These are phyloP conservation scores for Leptopilina boulardi DNA, from an alignment of 1,140 invertebrate species.

Conservation along the genomic window DNA sequence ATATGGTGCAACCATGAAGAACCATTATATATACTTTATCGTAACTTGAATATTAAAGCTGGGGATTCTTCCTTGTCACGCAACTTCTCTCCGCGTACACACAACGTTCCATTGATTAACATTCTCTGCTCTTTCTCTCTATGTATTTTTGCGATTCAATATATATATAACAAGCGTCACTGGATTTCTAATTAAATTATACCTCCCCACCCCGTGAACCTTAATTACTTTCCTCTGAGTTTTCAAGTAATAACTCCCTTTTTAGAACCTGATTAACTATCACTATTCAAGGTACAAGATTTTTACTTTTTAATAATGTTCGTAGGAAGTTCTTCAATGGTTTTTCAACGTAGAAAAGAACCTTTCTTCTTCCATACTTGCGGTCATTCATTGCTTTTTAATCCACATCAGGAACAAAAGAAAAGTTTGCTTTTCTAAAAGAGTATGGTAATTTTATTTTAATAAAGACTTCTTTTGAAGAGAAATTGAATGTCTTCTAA, in stretches of 20 bases:
- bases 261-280: conserved; percentile 15
- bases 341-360: conserved; percentile 3
- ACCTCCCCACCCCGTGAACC: not conserved
- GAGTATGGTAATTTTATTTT: not conserved
- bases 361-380: conserved; percentile 3
- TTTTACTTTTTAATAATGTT: conserved; percentile 10
- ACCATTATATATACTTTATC: not conserved
- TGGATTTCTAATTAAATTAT: conserved; percentile 6
- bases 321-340: not conserved
- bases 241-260: conserved; percentile 10
- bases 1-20: not conserved
- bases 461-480: not conserved
- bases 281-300: conserved; percentile 9
- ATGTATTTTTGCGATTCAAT: not conserved
- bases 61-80: conserved; percentile 46
- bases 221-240: conserved; percentile 1
- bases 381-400: conserved; percentile 2
- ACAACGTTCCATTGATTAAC: conserved; percentile 49
- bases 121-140: conserved; percentile 34
- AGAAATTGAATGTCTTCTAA: no score
- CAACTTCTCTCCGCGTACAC: conserved; percentile 11
- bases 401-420: not conserved
- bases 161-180: not conserved
- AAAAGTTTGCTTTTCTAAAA: conserved; percentile 3
- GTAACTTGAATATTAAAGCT: conserved; percentile 36